phyloP scores from a whole-genome alignment of 2,113 vertebrate species.

The Anas platyrhynchos region DNA sequence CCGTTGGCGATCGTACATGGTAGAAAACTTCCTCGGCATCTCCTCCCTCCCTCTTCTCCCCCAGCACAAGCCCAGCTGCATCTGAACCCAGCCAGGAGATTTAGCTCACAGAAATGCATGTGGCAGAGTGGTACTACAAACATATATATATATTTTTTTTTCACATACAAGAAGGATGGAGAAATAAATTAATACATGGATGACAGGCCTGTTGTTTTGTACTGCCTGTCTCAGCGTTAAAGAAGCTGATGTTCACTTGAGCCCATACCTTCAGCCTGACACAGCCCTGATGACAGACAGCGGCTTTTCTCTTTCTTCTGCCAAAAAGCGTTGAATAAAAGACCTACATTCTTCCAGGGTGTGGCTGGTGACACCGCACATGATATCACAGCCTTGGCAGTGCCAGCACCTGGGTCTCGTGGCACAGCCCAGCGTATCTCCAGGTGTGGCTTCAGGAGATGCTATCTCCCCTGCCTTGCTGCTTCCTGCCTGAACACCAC shows the following conservation, averaged over 20 bases:
- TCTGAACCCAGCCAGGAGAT: background rate
- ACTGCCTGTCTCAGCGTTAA: background rate
- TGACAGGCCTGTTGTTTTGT: background rate
- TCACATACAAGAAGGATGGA: background rate
- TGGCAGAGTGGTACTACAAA: background rate
- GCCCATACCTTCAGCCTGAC: background rate
- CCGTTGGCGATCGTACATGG: background rate
- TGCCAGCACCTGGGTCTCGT: background rate
- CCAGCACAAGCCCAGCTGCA: background rate
- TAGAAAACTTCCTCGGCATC: background rate
- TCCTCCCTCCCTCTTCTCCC: background rate
- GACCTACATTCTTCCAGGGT: conserved; percentile 3
- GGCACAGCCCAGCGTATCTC: background rate
- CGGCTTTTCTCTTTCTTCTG: background rate
- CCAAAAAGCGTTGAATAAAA: background rate
- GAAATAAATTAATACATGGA: background rate
- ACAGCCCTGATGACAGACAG: background rate
- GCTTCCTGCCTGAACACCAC: conserved; percentile 30
- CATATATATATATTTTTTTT: background rate
- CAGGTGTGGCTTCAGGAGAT: conserved; percentile 43
- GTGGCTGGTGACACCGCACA: conserved; percentile 21
- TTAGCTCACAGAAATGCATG: background rate
- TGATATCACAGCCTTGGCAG: background rate
- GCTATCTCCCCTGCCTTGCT: background rate
- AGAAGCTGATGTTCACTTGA: background rate